Percentiles rank a stretch among this genome's conserved stretches.
Conservation (phyloP, 2,888 invertebrate species). For the Drosophila anceps region DNA sequence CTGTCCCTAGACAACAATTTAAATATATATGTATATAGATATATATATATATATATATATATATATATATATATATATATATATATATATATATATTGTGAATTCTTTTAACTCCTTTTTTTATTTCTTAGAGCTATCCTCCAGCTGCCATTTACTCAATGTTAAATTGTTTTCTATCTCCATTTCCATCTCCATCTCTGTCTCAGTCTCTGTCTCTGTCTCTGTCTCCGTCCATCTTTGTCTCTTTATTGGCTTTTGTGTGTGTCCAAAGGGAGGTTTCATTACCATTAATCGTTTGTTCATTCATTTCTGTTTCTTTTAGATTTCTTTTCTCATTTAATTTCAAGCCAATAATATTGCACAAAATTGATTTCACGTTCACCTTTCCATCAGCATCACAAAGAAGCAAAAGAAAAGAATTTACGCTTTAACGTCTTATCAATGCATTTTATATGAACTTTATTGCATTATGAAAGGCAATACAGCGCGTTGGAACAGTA, state of each 20-base stretch:
- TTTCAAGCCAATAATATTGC: slow-evolving; percentile 37
- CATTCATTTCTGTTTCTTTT: slow-evolving; percentile 8
- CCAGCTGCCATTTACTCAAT: slow-evolving; percentile 12
- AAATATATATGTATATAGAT: slow-evolving; percentile 74
- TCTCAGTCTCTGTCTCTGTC: not conserved
- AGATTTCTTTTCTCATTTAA: slow-evolving; percentile 26
- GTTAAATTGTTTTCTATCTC: slow-evolving; percentile 17
- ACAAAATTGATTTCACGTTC: slow-evolving; percentile 69
- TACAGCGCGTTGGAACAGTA: slow-evolving; percentile 4
- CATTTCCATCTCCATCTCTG: not conserved
- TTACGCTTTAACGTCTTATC: slow-evolving; percentile 20
- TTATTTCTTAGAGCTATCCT: slow-evolving; percentile 24
- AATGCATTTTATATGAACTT: slow-evolving; percentile 47
- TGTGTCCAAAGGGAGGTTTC: slow-evolving; percentile 52
- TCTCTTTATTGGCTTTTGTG: slow-evolving; percentile 22
- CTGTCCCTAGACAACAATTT: slow-evolving; percentile 62
- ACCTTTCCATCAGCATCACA: slow-evolving; percentile 56
- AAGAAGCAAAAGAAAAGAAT: slow-evolving; percentile 40
- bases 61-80: slow-evolving; percentile 74
- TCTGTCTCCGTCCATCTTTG: not conserved
- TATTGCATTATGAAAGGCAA: slow-evolving; percentile 15
- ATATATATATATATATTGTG: slow-evolving; percentile 69
- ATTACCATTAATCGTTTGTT: slow-evolving; percentile 57
- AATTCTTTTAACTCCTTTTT: slow-evolving; percentile 32
- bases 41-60: slow-evolving; percentile 73